phyloP scores from a whole-genome alignment of 2,797 vertebrate genomes.

The Chaenodraco wilsoni region DNA sequence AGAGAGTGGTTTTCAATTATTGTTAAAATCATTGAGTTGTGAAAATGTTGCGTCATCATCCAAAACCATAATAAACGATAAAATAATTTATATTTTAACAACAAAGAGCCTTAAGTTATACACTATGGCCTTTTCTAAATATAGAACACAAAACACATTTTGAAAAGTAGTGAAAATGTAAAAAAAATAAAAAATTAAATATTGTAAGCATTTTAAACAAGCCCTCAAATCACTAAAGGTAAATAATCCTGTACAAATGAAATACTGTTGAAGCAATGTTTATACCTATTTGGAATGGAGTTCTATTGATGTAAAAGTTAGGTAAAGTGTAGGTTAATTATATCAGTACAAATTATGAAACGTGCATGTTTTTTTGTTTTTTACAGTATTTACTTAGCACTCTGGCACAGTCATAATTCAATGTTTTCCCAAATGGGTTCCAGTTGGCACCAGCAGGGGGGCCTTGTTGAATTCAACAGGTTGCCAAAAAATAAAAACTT shows the following conservation, averaged over 20 bases:
- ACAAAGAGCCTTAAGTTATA: not conserved
- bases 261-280: not conserved
- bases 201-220: not conserved
- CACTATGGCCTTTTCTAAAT: not conserved
- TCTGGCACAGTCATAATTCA: not conserved
- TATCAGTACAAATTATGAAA: not conserved
- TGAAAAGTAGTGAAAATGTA: not conserved
- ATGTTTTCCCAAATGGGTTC: conserved; percentile 5
- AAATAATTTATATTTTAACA: not conserved
- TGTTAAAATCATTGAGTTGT: conserved; percentile 20
- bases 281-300: not conserved
- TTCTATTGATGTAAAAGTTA: no score
- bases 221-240: not conserved
- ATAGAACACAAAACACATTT: not conserved
- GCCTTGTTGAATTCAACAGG: not conserved
- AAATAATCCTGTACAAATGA: not conserved
- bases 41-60: conserved; percentile 6
- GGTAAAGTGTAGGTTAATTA: not conserved
- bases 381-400: not conserved
- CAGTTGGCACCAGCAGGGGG: conserved; percentile 10
- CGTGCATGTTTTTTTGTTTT: conserved; percentile 4
- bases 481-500: not conserved
- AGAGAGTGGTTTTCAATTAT: conserved; percentile 38
- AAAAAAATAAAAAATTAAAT: not conserved
- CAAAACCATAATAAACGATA: not conserved